Percentiles rank a stretch among this genome's conserved stretches.
These are phyloP conservation scores for Enteromius argenteus DNA, from an alignment of 2,797 vertebrate species.

Conservation along the genomic window DNA sequence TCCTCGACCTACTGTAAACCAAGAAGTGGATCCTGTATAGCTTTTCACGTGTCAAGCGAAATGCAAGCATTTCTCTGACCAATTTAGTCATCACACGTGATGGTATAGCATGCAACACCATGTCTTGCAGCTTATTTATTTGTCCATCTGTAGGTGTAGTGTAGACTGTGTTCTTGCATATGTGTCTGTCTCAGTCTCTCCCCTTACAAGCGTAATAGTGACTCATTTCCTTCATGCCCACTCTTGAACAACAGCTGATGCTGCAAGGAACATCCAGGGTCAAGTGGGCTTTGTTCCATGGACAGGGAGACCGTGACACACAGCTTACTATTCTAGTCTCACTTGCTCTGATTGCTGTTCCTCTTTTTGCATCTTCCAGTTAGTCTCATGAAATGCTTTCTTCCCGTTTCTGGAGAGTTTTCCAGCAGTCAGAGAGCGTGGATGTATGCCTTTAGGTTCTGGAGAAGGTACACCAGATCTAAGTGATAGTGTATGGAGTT, in stretches of 20 bases:
- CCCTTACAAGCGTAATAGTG: background rate
- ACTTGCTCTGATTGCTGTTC: background rate
- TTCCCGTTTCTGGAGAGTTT: background rate
- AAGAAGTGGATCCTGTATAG: constrained; percentile 23
- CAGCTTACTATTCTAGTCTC: constrained; percentile 8
- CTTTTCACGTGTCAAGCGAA: background rate
- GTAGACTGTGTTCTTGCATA: background rate
- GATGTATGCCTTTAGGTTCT: background rate
- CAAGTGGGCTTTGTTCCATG: constrained; percentile 15
- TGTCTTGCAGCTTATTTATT: background rate
- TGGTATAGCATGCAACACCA: background rate
- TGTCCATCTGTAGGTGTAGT: background rate
- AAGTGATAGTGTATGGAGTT: background rate
- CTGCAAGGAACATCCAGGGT: constrained; percentile 18
- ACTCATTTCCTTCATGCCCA: constrained; percentile 4
- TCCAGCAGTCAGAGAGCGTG: background rate
- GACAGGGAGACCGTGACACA: background rate
- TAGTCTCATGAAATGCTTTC: background rate
- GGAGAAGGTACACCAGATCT: background rate
- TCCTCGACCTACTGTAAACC: constrained; percentile 4
- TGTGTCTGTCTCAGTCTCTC: background rate
- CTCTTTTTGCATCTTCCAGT: background rate
- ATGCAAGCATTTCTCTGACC: background rate
- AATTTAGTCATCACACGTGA: background rate
- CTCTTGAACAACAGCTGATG: background rate